Evolutionary conservation across 2,113 vertebrate species (phyloP), one percentile per base, ranked within the genome.

Genomic region (Cololabis saira): DNA sequence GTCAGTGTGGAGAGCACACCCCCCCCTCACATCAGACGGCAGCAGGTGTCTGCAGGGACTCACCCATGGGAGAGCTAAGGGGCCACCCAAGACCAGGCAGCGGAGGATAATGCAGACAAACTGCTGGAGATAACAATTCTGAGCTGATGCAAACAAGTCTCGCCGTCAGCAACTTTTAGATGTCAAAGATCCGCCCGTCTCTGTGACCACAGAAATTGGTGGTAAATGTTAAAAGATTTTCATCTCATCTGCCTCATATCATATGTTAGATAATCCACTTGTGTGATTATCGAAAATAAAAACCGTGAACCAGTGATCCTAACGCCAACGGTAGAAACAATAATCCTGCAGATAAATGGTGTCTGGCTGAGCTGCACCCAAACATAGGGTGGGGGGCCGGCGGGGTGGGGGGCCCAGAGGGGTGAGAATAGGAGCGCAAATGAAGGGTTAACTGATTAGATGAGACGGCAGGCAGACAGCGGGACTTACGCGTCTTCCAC

Each of bases 401-500:
- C 17, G 18, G 47, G 56, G 41, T 47, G 5, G 12, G 14, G 17
- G 49, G 27, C 1, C 14, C 11, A 19, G 12, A 24, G 33, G 19
- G 41, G 42, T n/a, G 18, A 17, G 22, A 18, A n/a, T 54, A 40
- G 57, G 27, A 40, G 0, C 30, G 53, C 12, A 2, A 14, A 37
- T 63, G 52, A 24, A 45, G 58, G 30, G 24, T 19, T 68, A 69
- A 80, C 11, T 74, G 65, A 84, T 83, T 67, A 61, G 24, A 71
- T 56, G 37, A 82, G 84, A 72, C 68, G 54, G 33, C 18, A 61
- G 16, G 30, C 27, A 43, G 53, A 74, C 45, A 64, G 60, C 14
- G 13, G 6, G 48, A 95, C 95, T 95, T 89, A 97, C 96, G 72
- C 70, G 16, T 94, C 89, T 4, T 95, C 94, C 13, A 93, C 80